Evolutionary conservation across 1,140 invertebrate genomes (phyloP).

Genomic region (Euura lappo): DNA sequence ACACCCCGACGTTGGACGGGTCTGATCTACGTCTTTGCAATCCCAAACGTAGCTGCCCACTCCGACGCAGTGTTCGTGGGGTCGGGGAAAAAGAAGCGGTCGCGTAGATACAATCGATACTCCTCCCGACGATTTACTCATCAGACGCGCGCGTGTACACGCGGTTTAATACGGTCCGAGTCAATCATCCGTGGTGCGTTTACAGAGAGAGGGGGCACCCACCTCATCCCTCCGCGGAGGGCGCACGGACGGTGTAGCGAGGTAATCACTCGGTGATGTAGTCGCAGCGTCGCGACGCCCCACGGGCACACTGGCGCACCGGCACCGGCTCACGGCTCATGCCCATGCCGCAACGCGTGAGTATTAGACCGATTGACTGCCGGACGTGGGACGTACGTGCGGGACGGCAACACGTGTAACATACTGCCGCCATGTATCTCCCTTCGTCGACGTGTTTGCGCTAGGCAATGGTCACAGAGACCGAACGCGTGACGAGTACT

Average conservation of each 20-base stretch:
- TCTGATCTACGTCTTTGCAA: constrained; percentile 52
- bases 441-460: constrained; percentile 50
- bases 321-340: background rate
- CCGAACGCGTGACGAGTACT: constrained; percentile 17
- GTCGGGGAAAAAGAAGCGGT: background rate
- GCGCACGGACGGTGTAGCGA: constrained; percentile 35
- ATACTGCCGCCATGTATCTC: constrained; percentile 58
- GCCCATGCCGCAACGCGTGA: constrained; percentile 32
- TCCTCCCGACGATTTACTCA: too few species aligned
- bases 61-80: background rate
- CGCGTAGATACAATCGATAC: background rate
- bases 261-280: constrained; percentile 59
- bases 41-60: constrained; percentile 38
- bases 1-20: constrained; percentile 44
- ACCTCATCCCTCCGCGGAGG: too few species aligned
- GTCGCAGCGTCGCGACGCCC: constrained; percentile 35
- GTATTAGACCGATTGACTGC: constrained; percentile 61
- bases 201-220: too few species aligned
- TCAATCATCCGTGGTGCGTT: constrained; percentile 1
- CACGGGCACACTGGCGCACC: background rate
- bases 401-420: constrained; percentile 59
- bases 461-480: constrained; percentile 46
- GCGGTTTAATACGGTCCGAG: background rate
- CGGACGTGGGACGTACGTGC: constrained; percentile 59
- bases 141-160: too few species aligned